Base-by-base conservation (phyloP, 2,888 invertebrate species). In the Sinelater perroti region DNA sequence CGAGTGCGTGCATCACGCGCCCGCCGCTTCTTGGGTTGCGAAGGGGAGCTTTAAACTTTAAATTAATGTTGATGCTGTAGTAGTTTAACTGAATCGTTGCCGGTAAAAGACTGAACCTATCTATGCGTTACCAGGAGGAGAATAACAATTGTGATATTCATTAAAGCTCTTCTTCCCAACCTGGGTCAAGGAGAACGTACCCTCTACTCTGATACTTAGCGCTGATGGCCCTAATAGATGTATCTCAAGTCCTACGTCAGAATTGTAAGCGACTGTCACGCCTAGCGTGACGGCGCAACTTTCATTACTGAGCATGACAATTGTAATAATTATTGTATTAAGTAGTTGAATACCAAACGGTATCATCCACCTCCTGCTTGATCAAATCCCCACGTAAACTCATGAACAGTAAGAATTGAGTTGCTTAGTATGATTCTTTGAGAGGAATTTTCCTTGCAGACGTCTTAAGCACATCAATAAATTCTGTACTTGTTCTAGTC, bases 31-130 rank as follows among this genome's bases (percentile, higher is more conserved):
- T 50, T 30, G 21, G 50, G 30, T 40, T 50, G 40, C 28, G 11
- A 28, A 17, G 50, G 31, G 26, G 21, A 50, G 36, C 11, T 50
- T 36, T 26, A 40, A 28, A 36, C 6, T 30, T 24, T 11, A 38
- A 40, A 40, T 52, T 50, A 28, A 30, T 38, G 10, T 52, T 52
- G 17, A 30, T 30, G 20, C 21, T 50, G 20, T 40, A 16, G 11
- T 47, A 57, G 53, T 54, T 52, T 42, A 52, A 47, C 53, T 47
- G 17, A 51, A 31, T 44, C 33, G 14, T 14, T n/a, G 17, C 21
- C 20, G 20, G 46, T 2, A 31, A 24, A 57, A 57, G 57, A 57
- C 57, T 53, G 57, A 57, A 57, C 49, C 47, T 14, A 51, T 53
- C 47, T 14, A 51, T 46, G 40, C 31, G 56, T 56, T 56, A 56